Percentiles rank a stretch among this genome's conserved stretches.
Conservation (phyloP, 2,113 vertebrate species). For the Brachypodius melanocephalos region DNA sequence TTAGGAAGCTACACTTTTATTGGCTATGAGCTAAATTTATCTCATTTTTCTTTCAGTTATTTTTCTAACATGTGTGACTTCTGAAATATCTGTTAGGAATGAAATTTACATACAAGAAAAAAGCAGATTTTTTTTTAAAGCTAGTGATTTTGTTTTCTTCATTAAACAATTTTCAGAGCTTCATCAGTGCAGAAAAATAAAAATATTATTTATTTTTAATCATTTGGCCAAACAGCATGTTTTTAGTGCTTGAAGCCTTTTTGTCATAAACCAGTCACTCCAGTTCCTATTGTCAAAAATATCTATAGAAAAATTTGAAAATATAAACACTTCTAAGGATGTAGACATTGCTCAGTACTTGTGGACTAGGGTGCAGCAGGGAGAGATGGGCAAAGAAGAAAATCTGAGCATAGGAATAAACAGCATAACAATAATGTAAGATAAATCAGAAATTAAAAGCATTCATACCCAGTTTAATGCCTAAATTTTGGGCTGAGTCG, state of each 20-base stretch:
- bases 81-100: background rate
- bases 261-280: background rate
- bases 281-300: background rate
- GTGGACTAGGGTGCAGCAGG: rapidly evolving
- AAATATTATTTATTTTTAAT: background rate
- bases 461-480: background rate
- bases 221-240: background rate
- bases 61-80: background rate
- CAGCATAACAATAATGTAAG: background rate
- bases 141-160: background rate
- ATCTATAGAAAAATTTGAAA: background rate
- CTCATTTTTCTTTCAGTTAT: background rate
- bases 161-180: background rate
- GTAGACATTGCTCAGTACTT: background rate
- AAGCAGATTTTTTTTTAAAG: background rate
- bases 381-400: background rate
- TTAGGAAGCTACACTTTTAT: background rate
- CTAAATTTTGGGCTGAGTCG: background rate
- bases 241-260: background rate
- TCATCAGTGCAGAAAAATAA: background rate
- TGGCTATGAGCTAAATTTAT: background rate
- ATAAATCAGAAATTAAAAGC: background rate
- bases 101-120: background rate
- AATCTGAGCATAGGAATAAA: background rate
- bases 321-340: background rate